Evolutionary conservation across 2,888 invertebrate genomes (phyloP).

Genomic region (Trissolcus brochymenae): DNA sequence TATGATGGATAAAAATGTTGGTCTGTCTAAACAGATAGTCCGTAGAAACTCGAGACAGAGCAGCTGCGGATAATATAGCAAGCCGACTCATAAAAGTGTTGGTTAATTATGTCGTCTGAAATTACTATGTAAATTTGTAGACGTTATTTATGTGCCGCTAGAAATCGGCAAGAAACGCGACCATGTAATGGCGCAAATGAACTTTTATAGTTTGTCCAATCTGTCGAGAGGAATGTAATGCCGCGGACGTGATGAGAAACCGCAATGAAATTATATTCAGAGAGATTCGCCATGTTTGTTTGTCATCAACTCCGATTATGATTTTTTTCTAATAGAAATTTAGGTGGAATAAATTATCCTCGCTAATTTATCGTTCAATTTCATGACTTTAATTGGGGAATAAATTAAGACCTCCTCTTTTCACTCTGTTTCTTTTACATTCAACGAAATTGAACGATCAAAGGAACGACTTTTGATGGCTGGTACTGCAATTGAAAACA

Average conservation of each 20-base stretch:
- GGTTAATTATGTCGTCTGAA: slow-evolving; percentile 40
- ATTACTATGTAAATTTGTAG: slow-evolving; percentile 45
- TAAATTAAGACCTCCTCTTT: neutral
- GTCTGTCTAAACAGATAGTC: slow-evolving; percentile 12
- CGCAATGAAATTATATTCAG: slow-evolving; percentile 23
- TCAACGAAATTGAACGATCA: too few relatives aligned
- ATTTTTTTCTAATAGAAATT: slow-evolving; percentile 3
- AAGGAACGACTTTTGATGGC: too few relatives aligned
- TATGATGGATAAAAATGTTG: slow-evolving; percentile 9
- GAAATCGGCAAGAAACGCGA: slow-evolving; percentile 39
- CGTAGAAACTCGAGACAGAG: slow-evolving; percentile 6
- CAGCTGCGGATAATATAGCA: slow-evolving; percentile 18
- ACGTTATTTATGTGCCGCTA: slow-evolving; percentile 39
- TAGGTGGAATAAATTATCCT: neutral
- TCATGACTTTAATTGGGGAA: too few relatives aligned
- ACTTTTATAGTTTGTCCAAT: slow-evolving; percentile 40
- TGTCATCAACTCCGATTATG: neutral
- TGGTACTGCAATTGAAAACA: neutral
- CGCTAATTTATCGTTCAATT: too few relatives aligned
- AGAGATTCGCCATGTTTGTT: slow-evolving; percentile 16
- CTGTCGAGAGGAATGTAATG: slow-evolving; percentile 38
- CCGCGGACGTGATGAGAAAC: slow-evolving; percentile 31
- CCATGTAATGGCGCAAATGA: slow-evolving; percentile 41
- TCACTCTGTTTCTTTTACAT: neutral
- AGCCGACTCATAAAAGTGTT: slow-evolving; percentile 14